A percentile compares a stretch with the other conserved stretches of the same genome.
Conservation (phyloP, 1,140 invertebrate genomes). For the Stratiolaelaps scimitus region DNA sequence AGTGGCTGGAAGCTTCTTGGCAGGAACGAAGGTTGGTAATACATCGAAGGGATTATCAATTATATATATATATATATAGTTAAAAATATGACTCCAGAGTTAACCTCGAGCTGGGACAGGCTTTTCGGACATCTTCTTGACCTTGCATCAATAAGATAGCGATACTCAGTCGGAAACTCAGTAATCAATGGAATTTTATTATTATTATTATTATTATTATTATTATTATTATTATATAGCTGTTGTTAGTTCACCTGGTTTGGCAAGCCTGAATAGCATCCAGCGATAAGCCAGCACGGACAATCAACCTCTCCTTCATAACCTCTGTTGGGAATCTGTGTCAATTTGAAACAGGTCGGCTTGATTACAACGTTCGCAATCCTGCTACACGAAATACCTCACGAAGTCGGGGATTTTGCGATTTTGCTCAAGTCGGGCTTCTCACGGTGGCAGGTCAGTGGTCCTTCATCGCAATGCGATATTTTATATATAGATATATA, state of each 20-base stretch:
- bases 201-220: too few relatives aligned
- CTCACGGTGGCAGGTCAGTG: constrained; percentile 59
- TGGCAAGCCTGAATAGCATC: too few relatives aligned
- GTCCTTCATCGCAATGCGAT: too few relatives aligned
- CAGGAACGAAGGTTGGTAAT: constrained; percentile 46
- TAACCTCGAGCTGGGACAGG: too few relatives aligned
- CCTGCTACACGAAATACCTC: constrained; percentile 89
- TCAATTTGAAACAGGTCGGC: constrained; percentile 52
- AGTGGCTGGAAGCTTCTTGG: constrained; percentile 84
- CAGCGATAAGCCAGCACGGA: too few relatives aligned
- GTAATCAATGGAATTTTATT: too few relatives aligned
- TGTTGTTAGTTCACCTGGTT: too few relatives aligned
- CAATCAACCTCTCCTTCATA: constrained; percentile 11
- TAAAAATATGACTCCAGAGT: background rate
- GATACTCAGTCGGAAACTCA: too few relatives aligned
- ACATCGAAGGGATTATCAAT: background rate
- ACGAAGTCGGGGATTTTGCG: constrained; percentile 94
- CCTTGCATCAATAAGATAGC: too few relatives aligned
- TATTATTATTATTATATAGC: too few relatives aligned
- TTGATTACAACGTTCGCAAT: constrained; percentile 84
- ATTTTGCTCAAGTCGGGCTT: constrained; percentile 79
- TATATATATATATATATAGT: background rate
- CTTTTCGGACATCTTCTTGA: background rate
- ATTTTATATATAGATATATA: too few relatives aligned
- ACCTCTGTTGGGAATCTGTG: background rate